Evolutionary conservation across 2,888 invertebrate species (phyloP).

Genomic region (Zootermopsis nevadensis): DNA sequence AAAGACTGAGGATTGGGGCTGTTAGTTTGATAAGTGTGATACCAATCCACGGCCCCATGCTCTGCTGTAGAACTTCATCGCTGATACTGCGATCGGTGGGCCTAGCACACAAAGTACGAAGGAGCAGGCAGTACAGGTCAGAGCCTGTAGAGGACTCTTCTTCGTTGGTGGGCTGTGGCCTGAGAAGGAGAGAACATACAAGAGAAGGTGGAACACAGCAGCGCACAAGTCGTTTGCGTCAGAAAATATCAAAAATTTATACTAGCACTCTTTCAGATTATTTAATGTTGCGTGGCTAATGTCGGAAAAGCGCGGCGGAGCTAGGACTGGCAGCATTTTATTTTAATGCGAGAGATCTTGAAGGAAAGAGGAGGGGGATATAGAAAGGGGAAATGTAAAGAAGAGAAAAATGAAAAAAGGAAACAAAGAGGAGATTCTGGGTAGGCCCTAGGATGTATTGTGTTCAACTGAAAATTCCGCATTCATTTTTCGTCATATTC

Average conservation of each 20-base stretch:
- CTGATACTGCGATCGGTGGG: slow-evolving; percentile 9
- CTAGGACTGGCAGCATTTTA: slow-evolving; percentile 44
- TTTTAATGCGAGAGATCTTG: slow-evolving; percentile 45
- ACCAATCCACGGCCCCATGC: too few relatives aligned
- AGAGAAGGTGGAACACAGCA: slow-evolving; percentile 36
- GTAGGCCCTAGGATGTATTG: background rate
- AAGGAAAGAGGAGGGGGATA: background rate
- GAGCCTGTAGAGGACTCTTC: background rate
- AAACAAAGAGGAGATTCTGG: slow-evolving; percentile 26
- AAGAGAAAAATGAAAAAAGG: slow-evolving; percentile 25
- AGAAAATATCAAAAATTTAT: slow-evolving; percentile 54
- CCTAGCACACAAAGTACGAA: background rate
- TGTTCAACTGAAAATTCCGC: background rate
- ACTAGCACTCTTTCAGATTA: slow-evolving; percentile 52
- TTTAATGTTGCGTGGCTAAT: slow-evolving; percentile 53
- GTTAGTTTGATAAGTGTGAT: too few relatives aligned
- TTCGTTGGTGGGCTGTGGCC: background rate
- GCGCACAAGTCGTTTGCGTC: slow-evolving; percentile 50
- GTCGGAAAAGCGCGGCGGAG: slow-evolving; percentile 30
- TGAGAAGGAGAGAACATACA: background rate
- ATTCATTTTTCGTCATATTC: background rate
- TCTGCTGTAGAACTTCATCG: background rate
- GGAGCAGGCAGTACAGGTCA: background rate
- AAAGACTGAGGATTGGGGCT: too few relatives aligned
- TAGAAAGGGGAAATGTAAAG: slow-evolving; percentile 29